These are phyloP conservation scores for Glomeris marginata DNA, from an alignment of 2,888 invertebrate genomes.

Conservation along the genomic window DNA sequence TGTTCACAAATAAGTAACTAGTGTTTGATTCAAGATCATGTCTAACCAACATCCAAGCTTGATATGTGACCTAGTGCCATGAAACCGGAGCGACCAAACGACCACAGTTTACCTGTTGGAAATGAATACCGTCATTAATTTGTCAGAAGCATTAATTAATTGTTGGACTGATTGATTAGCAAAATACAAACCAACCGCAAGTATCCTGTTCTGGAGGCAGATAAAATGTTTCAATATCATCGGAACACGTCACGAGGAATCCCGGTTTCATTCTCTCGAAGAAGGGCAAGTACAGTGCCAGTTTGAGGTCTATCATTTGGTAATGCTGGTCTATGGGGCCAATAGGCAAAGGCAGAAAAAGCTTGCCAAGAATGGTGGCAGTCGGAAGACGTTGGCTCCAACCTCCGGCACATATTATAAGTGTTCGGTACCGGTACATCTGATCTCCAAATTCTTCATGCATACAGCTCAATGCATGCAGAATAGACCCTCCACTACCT, in stretches of 20 bases:
- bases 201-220: conserved; percentile 3
- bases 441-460: conserved; percentile 22
- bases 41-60: conserved; percentile 27
- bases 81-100: conserved; percentile 25
- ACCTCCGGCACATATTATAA: conserved; percentile 35
- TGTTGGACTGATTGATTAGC: too few relatives aligned
- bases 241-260: conserved; percentile 32
- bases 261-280: conserved; percentile 28
- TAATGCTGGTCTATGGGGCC: conserved; percentile 21
- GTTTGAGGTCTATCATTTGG: conserved; percentile 33
- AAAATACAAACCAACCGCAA: too few relatives aligned
- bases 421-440: conserved; percentile 23
- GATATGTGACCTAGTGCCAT: conserved; percentile 34
- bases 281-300: conserved; percentile 32
- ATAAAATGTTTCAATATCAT: conserved; percentile 30
- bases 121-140: not conserved
- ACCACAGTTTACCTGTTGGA: conserved; percentile 11
- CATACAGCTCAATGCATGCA: conserved; percentile 26
- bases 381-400: conserved; percentile 35
- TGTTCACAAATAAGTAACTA: too few relatives aligned
- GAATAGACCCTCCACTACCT: conserved; percentile 30
- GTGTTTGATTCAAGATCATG: conserved; percentile 15
- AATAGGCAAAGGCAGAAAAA: conserved; percentile 31
- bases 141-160: not conserved
- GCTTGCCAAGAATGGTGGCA: conserved; percentile 32